Evolutionary conservation across 2,113 vertebrate species (phyloP).

Genomic region (Grammomys dolichurus): DNA sequence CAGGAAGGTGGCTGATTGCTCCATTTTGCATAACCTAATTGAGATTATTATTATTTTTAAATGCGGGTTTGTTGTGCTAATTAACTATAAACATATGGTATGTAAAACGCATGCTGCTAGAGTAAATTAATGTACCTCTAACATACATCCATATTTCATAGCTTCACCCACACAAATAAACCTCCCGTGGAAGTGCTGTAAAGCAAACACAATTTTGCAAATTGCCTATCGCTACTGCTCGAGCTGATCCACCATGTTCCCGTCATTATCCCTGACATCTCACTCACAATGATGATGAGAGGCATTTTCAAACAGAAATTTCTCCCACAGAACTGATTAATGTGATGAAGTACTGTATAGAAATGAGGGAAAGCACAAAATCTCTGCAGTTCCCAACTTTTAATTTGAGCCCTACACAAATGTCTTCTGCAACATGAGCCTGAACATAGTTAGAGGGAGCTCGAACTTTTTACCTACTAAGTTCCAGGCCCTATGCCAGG

Average conservation of each 20-base stretch:
- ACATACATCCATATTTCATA: constrained; percentile 82
- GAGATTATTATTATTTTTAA: constrained; percentile 86
- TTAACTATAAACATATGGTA: constrained; percentile 85
- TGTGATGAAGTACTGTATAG: constrained; percentile 85
- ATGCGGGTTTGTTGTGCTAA: constrained; percentile 83
- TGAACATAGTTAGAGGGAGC: not conserved
- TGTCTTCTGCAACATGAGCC: constrained; percentile 41
- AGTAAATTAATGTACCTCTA: constrained; percentile 77
- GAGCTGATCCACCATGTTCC: constrained; percentile 75
- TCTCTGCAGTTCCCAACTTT: constrained; percentile 78
- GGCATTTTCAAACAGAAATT: constrained; percentile 70
- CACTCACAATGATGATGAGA: constrained; percentile 82
- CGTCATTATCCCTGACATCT: constrained; percentile 77
- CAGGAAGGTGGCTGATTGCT: constrained; percentile 81
- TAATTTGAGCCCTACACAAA: constrained; percentile 80
- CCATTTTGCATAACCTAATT: constrained; percentile 85
- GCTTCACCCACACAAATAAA: constrained; percentile 75
- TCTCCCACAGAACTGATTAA: constrained; percentile 83
- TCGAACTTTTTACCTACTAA: constrained; percentile 63
- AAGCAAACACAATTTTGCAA: constrained; percentile 84
- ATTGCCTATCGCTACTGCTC: constrained; percentile 69
- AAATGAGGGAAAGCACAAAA: constrained; percentile 82
- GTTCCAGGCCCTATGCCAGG: not conserved
- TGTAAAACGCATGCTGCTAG: constrained; percentile 81
- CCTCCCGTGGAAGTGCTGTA: constrained; percentile 48